Base-by-base conservation (phyloP, 1,140 invertebrate species). In the Melipona quadrifasciata region DNA sequence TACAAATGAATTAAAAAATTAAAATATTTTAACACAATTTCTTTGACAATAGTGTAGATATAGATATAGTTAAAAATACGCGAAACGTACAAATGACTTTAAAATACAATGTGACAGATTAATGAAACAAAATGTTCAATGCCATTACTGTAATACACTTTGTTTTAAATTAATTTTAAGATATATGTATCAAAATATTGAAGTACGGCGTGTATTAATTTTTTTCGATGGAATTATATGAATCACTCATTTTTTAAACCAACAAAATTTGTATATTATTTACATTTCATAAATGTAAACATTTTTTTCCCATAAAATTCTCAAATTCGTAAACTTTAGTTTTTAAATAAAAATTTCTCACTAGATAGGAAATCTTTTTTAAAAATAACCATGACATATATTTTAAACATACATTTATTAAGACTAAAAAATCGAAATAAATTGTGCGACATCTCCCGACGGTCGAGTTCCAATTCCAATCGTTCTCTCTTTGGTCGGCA, bases 401-500 rank as follows among this genome's bases (percentile, higher is more conserved):
- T 84, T 91, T 92, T 87, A 86, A 88, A 91, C 83, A 84, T 89
- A 87, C 61, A 80, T 92, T 92, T 93, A 92, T 92, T 92, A 81
- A 88, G 71, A 89, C 82, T 90, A 90, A 91, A 88, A 86, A 79
- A 87, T 88, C 80, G 57, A 92, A 92, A 92, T 91, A 91, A 92
- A 92, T 75, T 81, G 76, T 87, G 90, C 0, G 39, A 47, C 39
- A 11, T 47, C 39, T 47, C 39, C 39, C 39, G 39, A 47, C 39
- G 31, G 1, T 0, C 39, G 8, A 47, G 39, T 47, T 47, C 39
- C 39, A 47, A 47, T 11, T 47, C 39, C 39, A 47, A 47, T 47
- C 39, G 8, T 47, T 47, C 39, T 47, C 39, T 39, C 39, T 31
- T 31, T 39, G 39, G 5, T 6, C 39, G 39, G 39, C 39, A 39